Evolutionary conservation across 2,888 invertebrate genomes (phyloP), one percentile per base, ranked within the genome.

Genomic region (Diplolepis rosae): DNA sequence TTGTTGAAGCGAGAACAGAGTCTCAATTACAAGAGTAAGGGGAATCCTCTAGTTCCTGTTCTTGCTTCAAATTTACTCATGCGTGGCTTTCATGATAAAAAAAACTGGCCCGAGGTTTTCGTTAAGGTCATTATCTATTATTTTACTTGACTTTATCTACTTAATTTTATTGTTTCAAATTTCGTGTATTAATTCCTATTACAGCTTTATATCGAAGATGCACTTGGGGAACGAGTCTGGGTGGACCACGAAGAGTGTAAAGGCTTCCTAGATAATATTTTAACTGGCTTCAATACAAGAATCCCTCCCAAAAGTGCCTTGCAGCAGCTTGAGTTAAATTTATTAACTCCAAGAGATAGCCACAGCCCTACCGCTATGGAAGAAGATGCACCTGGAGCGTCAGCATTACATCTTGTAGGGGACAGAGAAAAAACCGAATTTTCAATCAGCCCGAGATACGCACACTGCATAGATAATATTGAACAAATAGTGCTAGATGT

Each of bases 171-270:
- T 52, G n/a, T 52, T 15, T 27, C 39, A 45, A 24, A 67, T 68
- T 24, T 35, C 18, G 45, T 48, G 35, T 45, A 11, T 39, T 56
- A 67, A 65, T 18, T 18, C 67, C 56, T 81, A 68, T 72, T 89
- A 5, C 83, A 96, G 93, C 92, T 96, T 0, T 98, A 97, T 88
- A 94, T 98, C 72, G 98, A 99, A 85, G 98, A 99, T 90, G 96
- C 98, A 0, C 90, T 97, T 1, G 96, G 96, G 51, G 98, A 99
- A 84, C 91, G 98, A 42, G 92, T 95, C 78, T 98, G 98, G 97
- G 96, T 98, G 22, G 98, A 98, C 86, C 94, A 95, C 81, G 93
- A 95, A 0, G 95, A 96, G 89, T 98, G 98, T 87, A 95, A 95
- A 83, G 94, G 95, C 24, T 95, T 98, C 86, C 96, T 97, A 0